phyloP scores from a whole-genome alignment of 2,888 invertebrate species.

The Synanthedon myopaeformis region DNA sequence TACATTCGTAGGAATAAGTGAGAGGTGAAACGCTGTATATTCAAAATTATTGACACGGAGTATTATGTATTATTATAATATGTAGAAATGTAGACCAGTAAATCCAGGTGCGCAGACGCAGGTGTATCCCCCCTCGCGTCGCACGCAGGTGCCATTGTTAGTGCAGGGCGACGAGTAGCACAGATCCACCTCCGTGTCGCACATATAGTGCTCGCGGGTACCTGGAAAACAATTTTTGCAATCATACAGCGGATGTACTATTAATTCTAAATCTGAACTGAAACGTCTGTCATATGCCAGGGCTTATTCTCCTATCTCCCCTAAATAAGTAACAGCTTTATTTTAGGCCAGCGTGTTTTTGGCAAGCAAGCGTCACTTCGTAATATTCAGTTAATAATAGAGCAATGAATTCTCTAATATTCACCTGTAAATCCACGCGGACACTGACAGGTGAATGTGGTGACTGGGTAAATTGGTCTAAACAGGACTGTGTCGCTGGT shows the following conservation, averaged over 20 bases:
- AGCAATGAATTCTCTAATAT: background rate
- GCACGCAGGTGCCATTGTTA: conserved; percentile 86
- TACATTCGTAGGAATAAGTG: no score
- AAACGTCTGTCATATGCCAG: no score
- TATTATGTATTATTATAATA: no score
- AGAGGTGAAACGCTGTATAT: no score
- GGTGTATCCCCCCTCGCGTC: conserved; percentile 91
- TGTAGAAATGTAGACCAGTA: conserved; percentile 68
- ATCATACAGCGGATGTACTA: no score
- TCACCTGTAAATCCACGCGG: conserved; percentile 90
- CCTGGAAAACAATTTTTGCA: conserved; percentile 53
- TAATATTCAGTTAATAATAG: no score
- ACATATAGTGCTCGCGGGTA: conserved; percentile 88
- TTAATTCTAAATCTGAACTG: no score
- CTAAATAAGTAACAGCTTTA: no score
- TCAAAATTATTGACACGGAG: no score
- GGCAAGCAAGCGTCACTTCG: no score
- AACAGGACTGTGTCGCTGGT: conserved; percentile 91
- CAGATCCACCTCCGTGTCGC: conserved; percentile 95
- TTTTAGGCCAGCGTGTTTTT: no score
- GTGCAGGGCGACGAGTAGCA: conserved; percentile 96
- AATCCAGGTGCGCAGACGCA: conserved; percentile 85
- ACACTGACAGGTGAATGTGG: conserved; percentile 93
- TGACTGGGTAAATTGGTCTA: conserved; percentile 93
- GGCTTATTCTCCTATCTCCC: no score